Conservation (phyloP, 2,888 invertebrate species). For the Dasypolia templi region DNA sequence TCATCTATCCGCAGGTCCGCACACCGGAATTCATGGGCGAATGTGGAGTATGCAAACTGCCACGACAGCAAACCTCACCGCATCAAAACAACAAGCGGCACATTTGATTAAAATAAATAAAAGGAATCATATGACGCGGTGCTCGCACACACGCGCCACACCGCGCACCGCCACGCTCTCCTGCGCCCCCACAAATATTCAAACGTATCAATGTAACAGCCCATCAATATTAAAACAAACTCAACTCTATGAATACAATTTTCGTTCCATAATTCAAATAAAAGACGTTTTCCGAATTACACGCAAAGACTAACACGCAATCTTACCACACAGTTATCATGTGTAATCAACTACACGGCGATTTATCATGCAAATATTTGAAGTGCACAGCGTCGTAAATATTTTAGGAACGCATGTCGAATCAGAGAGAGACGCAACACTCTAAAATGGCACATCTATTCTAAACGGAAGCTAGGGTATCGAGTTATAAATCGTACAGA, state of each 20-base stretch:
- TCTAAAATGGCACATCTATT: conserved; percentile 87
- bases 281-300: conserved; percentile 59
- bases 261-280: conserved; percentile 60
- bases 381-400: conserved; percentile 84
- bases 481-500: conserved; percentile 88
- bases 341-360: conserved; percentile 65
- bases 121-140: conserved; percentile 79
- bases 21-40: conserved; percentile 87
- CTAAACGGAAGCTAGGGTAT: conserved; percentile 87
- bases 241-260: conserved; percentile 68
- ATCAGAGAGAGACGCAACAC: conserved; percentile 83
- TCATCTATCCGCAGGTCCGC: conserved; percentile 85
- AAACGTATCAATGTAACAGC: conserved; percentile 69
- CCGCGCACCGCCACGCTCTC: conserved; percentile 40
- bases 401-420: conserved; percentile 83
- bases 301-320: conserved; percentile 66
- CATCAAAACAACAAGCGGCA: conserved; percentile 85
- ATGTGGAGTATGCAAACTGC: conserved; percentile 83
- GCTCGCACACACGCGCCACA: conserved; percentile 55
- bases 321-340: conserved; percentile 50
- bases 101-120: conserved; percentile 89
- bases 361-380: conserved; percentile 75
- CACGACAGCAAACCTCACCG: conserved; percentile 82
- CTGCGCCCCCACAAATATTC: conserved; percentile 58
- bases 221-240: conserved; percentile 74